These are phyloP conservation scores for Mirounga angustirostris DNA, from an alignment of 2,113 vertebrate genomes.

Conservation along the genomic window DNA sequence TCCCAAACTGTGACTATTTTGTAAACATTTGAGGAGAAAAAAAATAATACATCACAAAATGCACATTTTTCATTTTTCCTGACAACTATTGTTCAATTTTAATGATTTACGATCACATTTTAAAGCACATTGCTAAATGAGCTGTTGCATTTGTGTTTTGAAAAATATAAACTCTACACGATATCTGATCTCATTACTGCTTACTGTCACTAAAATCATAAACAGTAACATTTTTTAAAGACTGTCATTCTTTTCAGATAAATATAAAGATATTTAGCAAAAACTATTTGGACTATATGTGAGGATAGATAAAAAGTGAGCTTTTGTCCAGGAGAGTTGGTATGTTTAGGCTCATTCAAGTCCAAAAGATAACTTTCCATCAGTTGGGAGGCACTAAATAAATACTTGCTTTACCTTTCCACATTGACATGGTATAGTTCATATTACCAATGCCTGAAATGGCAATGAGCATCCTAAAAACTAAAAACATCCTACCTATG, in stretches of 20 bases:
- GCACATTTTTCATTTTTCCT: slow-evolving; percentile 46
- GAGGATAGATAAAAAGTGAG: neutral
- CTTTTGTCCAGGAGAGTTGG: neutral
- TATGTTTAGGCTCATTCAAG: neutral
- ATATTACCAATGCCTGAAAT: neutral
- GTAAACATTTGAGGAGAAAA: neutral
- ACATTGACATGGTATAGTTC: neutral
- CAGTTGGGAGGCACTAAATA: neutral
- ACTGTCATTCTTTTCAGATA: slow-evolving; percentile 28
- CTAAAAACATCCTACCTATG: neutral
- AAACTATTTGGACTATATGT: neutral
- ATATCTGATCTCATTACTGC: slow-evolving; percentile 44
- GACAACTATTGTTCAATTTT: slow-evolving; percentile 62
- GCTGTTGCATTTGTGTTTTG: slow-evolving; percentile 63
- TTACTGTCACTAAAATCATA: slow-evolving; percentile 48
- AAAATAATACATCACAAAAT: neutral
- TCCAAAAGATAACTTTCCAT: neutral
- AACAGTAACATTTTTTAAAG: neutral
- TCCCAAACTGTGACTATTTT: slow-evolving; percentile 35
- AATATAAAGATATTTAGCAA: slow-evolving; percentile 4
- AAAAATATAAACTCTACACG: slow-evolving; percentile 41
- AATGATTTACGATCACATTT: slow-evolving; percentile 66
- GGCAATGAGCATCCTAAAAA: neutral
- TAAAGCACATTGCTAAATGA: slow-evolving; percentile 64
- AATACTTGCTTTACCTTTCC: neutral